Conservation (phyloP, 2,888 invertebrate genomes). For the Tachina grossa region DNA sequence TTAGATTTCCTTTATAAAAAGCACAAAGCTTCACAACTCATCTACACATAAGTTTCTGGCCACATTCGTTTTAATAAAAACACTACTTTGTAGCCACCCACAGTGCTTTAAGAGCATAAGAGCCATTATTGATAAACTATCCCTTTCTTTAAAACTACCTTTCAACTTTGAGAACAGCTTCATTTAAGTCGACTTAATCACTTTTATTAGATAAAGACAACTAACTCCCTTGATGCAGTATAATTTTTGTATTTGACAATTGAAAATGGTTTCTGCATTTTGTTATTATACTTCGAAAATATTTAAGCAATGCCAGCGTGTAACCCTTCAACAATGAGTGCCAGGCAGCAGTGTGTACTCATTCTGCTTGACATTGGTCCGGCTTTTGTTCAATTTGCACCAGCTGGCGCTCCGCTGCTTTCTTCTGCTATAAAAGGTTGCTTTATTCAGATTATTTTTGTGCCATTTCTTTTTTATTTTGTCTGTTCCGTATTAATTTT, state of each 20-base stretch:
- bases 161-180: background rate
- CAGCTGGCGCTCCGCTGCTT: background rate
- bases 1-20: no score
- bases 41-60: no score
- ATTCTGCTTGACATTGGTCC: constrained; percentile 37
- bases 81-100: no score
- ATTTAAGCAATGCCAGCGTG: constrained; percentile 12
- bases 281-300: constrained; percentile 43
- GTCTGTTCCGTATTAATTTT: constrained; percentile 50
- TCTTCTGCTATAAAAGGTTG: constrained; percentile 25
- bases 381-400: constrained; percentile 11
- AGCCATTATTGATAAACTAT: no score
- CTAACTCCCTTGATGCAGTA: constrained; percentile 4
- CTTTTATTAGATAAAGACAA: background rate
- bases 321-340: background rate
- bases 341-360: constrained; percentile 4
- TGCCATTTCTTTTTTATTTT: constrained; percentile 9
- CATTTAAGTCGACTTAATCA: background rate
- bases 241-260: constrained; percentile 61
- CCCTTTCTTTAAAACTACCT: no score
- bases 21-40: no score
- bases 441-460: constrained; percentile 8
- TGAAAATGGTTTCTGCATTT: constrained; percentile 37
- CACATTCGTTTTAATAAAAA: no score
- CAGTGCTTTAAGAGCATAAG: no score